Conservation (phyloP, 2,888 invertebrate species). For the Spodoptera picta region DNA sequence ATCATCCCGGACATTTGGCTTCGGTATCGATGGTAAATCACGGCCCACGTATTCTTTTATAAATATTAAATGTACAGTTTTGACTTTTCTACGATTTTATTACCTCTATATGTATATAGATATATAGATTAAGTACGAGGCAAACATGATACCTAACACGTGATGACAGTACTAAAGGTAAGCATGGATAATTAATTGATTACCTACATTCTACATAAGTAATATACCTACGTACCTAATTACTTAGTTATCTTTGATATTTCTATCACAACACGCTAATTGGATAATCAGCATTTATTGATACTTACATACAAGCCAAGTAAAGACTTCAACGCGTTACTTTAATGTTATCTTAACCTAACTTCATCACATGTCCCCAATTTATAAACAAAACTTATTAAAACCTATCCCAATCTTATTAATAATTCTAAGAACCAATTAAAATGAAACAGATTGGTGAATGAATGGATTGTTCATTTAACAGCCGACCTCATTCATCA, state of each 20-base stretch:
- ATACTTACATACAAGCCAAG: conserved; percentile 34
- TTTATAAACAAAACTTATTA: conserved; percentile 10
- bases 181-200: too few species aligned
- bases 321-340: conserved; percentile 72
- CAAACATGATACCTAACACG: too few species aligned
- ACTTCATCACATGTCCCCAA: background rate
- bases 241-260: background rate
- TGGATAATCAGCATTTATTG: background rate
- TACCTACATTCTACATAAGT: too few species aligned
- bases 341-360: background rate
- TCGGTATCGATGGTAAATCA: too few species aligned
- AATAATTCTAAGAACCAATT: conserved; percentile 41
- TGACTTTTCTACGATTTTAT: too few species aligned
- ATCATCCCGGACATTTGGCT: too few species aligned
- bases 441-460: conserved; percentile 44
- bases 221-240: too few species aligned
- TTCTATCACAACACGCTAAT: background rate
- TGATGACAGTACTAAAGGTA: too few species aligned
- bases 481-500: conserved; percentile 51
- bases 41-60: too few species aligned
- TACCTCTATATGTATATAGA: too few species aligned
- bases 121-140: too few species aligned
- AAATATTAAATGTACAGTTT: too few species aligned
- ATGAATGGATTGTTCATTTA: conserved; percentile 52
- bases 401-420: conserved; percentile 20